A percentile compares a stretch with the other conserved stretches of the same genome.
Evolutionary conservation across 2,888 invertebrate species (phyloP).

Genomic region (Griposia aprilina): DNA sequence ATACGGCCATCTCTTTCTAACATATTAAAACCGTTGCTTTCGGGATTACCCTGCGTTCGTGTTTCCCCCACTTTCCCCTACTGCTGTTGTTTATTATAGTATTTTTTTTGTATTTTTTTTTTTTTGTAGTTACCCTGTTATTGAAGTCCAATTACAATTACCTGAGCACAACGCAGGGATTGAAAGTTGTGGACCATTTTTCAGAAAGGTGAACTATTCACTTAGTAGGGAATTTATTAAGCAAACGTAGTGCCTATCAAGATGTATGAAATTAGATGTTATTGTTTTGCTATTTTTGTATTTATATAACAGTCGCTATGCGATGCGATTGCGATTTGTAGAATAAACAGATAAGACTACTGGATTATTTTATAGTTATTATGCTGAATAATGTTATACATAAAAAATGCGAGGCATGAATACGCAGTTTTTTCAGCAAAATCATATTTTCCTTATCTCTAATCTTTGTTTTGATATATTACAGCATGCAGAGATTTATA

Average conservation of each 20-base stretch:
- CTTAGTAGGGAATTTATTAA: slow-evolving; percentile 3
- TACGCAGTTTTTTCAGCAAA: not conserved
- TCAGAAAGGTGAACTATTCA: slow-evolving; percentile 35
- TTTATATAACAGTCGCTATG: not conserved
- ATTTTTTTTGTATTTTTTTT: slow-evolving; percentile 36
- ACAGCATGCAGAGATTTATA: not conserved
- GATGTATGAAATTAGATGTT: not conserved
- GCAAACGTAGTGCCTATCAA: not conserved
- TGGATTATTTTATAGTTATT: not conserved
- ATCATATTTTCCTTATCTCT: not conserved
- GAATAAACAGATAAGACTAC: not conserved
- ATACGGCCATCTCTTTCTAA: too few species aligned
- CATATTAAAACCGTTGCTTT: too few species aligned
- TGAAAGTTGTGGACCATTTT: not conserved
- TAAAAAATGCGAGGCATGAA: not conserved
- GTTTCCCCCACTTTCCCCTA: too few species aligned
- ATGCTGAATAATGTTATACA: not conserved
- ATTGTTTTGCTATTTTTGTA: not conserved
- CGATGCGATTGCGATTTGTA: not conserved
- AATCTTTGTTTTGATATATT: not conserved
- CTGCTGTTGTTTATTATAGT: not conserved
- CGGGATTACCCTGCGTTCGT: too few species aligned
- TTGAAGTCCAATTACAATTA: slow-evolving; percentile 22
- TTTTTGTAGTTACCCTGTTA: slow-evolving; percentile 43
- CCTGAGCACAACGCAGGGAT: slow-evolving; percentile 3